Evolutionary conservation across 2,113 vertebrate genomes (phyloP), one percentile per base, ranked within the genome.

Genomic region (Aplodontia rufa): DNA sequence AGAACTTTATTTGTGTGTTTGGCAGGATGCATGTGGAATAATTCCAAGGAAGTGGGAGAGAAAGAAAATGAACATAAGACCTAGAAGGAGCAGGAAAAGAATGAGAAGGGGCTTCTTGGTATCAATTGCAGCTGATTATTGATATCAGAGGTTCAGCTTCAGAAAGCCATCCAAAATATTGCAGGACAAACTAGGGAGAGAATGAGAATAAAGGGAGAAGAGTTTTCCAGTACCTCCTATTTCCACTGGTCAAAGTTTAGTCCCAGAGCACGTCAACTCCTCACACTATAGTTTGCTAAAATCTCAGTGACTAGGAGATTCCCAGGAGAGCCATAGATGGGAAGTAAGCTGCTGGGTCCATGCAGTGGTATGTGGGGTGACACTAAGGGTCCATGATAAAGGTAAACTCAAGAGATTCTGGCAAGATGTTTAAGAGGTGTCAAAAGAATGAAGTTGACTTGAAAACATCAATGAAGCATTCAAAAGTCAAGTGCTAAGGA

Each of bases 391-490:
- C 9, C 24, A 47, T 5, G 8, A 35, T 11, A 68, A 69, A 93
- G 7, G n/a, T 69, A 75, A 95, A 45, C 16, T 3, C 28, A 60
- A 47, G 12, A 82, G 8, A 4, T 78, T 81, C 40, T 55, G 74
- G 8, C 19, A 49, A 37, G 42, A 68, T 81, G 5, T 32, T 4
- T n/a, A 62, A 87, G n/a, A 72, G 24, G 5, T 72, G 8, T 75
- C 47, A 74, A 22, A 72, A 92, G 64, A 0, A 93, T n/a, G 45
- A 95, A 83, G 22, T 64, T 58, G 72, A 30, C 42, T 66, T 76
- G 35, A 71, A 91, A 92, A 71, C n/a, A 90, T 94, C 16, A 92
- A 12, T n/a, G 47, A 55, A 87, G 22, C 45, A 40, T 82, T 82
- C 26, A 86, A 89, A 85, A 60, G 32, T 78, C 66, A n/a, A n/a